phyloP scores from a whole-genome alignment of 2,113 vertebrate species.

The Tylochromis polylepis region DNA sequence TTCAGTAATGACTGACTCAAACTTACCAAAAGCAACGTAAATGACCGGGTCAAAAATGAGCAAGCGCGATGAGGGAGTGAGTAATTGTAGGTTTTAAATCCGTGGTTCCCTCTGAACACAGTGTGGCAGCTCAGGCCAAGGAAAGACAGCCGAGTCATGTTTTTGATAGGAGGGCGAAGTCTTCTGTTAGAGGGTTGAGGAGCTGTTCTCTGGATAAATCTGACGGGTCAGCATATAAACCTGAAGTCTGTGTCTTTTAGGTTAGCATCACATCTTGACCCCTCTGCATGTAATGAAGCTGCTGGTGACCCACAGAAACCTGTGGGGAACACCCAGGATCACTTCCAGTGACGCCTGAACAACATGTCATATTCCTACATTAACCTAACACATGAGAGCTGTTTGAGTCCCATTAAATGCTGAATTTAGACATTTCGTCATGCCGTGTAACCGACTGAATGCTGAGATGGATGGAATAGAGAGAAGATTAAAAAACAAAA shows the following conservation, averaged over 20 bases:
- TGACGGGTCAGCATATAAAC: neutral
- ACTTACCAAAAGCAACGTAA: neutral
- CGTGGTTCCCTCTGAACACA: neutral
- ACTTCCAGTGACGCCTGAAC: neutral
- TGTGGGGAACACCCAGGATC: neutral
- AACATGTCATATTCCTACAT: rapidly evolving
- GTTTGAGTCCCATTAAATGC: no score
- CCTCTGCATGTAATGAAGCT: neutral
- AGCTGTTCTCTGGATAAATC: neutral
- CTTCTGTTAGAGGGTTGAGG: rapidly evolving
- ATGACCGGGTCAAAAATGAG: neutral
- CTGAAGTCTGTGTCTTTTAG: neutral
- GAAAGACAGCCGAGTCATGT: neutral
- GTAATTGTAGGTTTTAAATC: neutral
- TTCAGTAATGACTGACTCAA: neutral
- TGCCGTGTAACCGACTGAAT: neutral
- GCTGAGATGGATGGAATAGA: no score
- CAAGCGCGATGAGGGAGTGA: neutral
- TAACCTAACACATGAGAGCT: no score
- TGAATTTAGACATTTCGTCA: rapidly evolving
- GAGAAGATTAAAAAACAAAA: no score
- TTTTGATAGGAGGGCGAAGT: neutral
- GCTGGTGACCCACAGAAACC: neutral
- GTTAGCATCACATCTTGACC: neutral
- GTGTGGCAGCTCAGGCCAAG: neutral